Base-by-base conservation (phyloP, 1,140 invertebrate genomes). In the Drosophila jambulina region DNA sequence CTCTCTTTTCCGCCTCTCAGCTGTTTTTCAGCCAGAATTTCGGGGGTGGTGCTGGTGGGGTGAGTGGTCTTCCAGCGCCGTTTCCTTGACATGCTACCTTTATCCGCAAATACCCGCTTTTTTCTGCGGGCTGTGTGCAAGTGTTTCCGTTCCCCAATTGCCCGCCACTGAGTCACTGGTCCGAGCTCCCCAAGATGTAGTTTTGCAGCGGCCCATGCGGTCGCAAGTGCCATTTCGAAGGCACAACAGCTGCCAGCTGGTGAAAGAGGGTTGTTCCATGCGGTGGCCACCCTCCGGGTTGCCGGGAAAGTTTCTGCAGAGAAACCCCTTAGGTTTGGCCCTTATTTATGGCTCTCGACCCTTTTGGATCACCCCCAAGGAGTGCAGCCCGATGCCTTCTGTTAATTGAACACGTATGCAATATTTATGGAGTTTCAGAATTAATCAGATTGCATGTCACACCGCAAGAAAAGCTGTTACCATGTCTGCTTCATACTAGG, bases 21-120 rank as follows among this genome's bases (percentile, higher is more conserved):
- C 75, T 78, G 75, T 61, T 77, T 75, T n/a, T 21, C 32, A 17
- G 21, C 40, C 32, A n/a, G 10, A 17, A 43, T 23, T 38, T 38
- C 13, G 45, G 60, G 46, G 68, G 71, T 45, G 57, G 46, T 29
- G 43, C 4, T 51, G 36, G 34, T 13, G 42, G 23, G 7, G 32
- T 27, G 34, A 21, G 25, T 48, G 53, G 45, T 42, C 27, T 69
- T 72, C 45, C 56, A 60, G 43, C 45, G 32, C 36, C 46, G 29
- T 75, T 75, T 75, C 71, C 84, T 86, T 78, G 84, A 75, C 65
- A 75, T 21, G 60, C 60, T 78, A 86, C 67, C 67, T 70, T 68
- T 56, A 32, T 36, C 48, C 67, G 48, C 29, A 68, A 59, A 67
- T 63, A 51, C 15, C 32, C 53, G 53, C 27, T 67, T 49, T 49